Base-by-base conservation (phyloP, 2,888 invertebrate genomes). In the Limenitis camilla region DNA sequence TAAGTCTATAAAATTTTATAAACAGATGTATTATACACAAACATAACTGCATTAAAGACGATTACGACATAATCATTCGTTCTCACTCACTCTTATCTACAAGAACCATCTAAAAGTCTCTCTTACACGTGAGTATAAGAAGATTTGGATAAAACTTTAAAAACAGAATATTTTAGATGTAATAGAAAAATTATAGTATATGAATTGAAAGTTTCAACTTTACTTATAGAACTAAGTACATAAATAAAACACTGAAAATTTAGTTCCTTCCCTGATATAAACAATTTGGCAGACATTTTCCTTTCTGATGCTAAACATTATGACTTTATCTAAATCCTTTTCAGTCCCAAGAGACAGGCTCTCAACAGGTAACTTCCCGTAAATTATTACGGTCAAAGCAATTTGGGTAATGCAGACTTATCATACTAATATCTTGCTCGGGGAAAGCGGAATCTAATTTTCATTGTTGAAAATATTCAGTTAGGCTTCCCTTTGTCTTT, bases 361-460 rank as follows among this genome's bases (percentile, higher is more conserved):
- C 69, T 74, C 74, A 78, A 78, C 78, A 83, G 81, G 80, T 83
- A 81, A 78, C 76, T 80, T 79, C 76, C 58, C 61, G 59, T 58
- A 72, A 77, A 80, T 78, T 77, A 81, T 81, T 72, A 75, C 76
- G 78, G 77, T 79, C 76, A 72, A 74, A 76, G 73, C 73, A 76
- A 79, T 79, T 80, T 70, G 60, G 61, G 70, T 69, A 69, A 72
- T 68, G 56, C 63, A 62, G 64, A 61, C 68, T 71, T 52, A 52
- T 52, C 52, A 66, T 63, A 67, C 68, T 71, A 71, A 70, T 74
- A 68, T 69, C 67, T 71, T 62, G 62, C 69, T 72, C 63, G 61
- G 68, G 71, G 69, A 65, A 69, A 62, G 59, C 52, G 49, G 61
- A 69, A 73, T 71, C 66, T 69, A 71, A 76, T 74, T 76, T 67